Evolutionary conservation across 2,113 vertebrate species (phyloP), one percentile per base, ranked within the genome.

Genomic region (Amblyornis subalaris): DNA sequence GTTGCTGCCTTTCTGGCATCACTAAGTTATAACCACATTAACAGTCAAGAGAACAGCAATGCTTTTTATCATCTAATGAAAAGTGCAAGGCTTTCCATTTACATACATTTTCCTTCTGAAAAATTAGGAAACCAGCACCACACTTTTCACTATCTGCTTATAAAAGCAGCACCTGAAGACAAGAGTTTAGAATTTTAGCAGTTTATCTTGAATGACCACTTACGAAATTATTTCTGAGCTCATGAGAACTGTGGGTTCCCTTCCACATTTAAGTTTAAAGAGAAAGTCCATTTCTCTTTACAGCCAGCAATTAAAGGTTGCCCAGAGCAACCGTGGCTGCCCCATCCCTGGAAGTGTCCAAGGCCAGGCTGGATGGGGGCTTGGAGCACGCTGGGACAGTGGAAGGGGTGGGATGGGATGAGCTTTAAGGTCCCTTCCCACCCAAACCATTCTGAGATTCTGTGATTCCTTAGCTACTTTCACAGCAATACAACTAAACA

Each of bases 401-500:
- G 14, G 4, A 0, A 87, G 13, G 57, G 26, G 11, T 13, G 45
- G 12, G 28, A 44, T 36, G 14, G 19, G 28, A 29, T 4, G 38
- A 1, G 7, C 19, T 38, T 38, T 38, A 29, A 38, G 5, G 3
- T 10, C 69, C 53, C 29, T n/a, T 45, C 31, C 25, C 8, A 9
- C 12, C 25, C 66, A 72, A 70, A 50, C 31, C 67, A 57, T 6
- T 17, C 40, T 1, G 5, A 5, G 8, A 62, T 53, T 26, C 51
- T 20, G 0, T 1, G 6, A 51, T 5, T 45, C 25, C 54, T 45
- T 6, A 57, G 5, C 9, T 14, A 13, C 2, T 44, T 70, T 28
- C 50, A 21, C 20, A 12, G 29, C 20, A 21, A 7, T 15, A 33
- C 24, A 85, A 33, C 55, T 29, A 10, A 55, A 22, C 29, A 23